Conservation (phyloP, 2,797 vertebrate species). For the Phrynocephalus vlangalii region DNA sequence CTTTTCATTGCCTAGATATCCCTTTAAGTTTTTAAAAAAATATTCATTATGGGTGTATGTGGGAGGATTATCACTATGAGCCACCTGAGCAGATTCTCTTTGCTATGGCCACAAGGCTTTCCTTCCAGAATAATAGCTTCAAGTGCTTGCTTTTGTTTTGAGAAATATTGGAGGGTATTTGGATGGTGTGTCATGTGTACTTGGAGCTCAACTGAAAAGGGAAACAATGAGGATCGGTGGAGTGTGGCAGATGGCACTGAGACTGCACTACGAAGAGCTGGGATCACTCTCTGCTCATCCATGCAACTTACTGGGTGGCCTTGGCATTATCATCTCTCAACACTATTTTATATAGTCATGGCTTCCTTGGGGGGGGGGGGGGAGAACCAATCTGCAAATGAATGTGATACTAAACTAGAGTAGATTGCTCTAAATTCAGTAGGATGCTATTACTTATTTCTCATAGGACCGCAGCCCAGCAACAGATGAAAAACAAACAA, state of each 20-base stretch:
- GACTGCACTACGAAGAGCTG: background rate
- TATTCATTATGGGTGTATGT: no score
- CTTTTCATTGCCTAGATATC: no score
- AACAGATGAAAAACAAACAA: constrained; percentile 45
- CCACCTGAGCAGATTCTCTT: no score
- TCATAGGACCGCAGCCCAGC: background rate
- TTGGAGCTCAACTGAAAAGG: background rate
- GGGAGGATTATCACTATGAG: no score
- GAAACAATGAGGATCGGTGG: background rate
- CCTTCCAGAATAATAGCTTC: background rate
- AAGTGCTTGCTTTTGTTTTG: no score
- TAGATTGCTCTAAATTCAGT: no score
- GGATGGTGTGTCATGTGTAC: background rate
- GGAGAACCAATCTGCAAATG: no score
- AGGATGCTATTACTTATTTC: no score
- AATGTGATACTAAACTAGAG: no score
- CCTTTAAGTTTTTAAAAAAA: no score
- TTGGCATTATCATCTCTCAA: background rate
- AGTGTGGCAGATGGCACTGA: background rate
- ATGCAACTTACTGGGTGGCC: background rate
- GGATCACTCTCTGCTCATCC: background rate
- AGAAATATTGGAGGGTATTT: background rate
- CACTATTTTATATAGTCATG: no score
- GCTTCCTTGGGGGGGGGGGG: no score
- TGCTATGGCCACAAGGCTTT: background rate